Conservation (phyloP, 1,140 invertebrate species). For the Bombus affinis region DNA sequence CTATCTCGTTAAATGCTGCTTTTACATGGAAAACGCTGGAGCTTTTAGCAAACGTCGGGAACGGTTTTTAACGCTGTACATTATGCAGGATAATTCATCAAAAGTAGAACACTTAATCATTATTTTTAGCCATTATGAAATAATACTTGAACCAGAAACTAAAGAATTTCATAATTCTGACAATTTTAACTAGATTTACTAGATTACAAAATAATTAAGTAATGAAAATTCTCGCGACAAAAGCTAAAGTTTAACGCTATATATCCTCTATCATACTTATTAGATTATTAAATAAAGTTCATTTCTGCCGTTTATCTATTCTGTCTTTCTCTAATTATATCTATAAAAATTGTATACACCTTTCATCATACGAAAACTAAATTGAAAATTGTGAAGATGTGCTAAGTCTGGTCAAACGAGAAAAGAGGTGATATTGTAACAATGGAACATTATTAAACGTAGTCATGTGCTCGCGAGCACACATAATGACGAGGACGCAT, state of each 20-base stretch:
- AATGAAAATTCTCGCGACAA: neutral
- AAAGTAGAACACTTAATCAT: neutral
- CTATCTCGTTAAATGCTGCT: slow-evolving; percentile 12
- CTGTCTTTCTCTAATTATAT: neutral
- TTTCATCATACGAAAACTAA: neutral
- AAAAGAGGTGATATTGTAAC: neutral
- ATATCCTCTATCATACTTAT: neutral
- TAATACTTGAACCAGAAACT: neutral
- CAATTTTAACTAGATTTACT: neutral
- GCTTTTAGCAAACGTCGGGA: neutral
- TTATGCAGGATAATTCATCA: neutral
- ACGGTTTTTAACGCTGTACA: neutral
- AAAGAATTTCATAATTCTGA: neutral
- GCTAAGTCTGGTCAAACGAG: no score
- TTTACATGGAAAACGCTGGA: neutral
- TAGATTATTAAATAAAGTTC: neutral
- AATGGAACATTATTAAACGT: slow-evolving; percentile 34
- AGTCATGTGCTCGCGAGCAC: neutral
- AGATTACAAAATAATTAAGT: neutral
- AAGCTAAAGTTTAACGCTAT: neutral
- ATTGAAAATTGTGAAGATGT: neutral
- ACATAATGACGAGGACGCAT: slow-evolving; percentile 2
- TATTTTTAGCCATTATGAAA: neutral
- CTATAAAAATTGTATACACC: no score
- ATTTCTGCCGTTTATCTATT: neutral